A percentile compares a stretch with the other conserved stretches of the same genome.
phyloP scores from a whole-genome alignment of 2,113 vertebrate genomes.

The Nematolebias whitei region DNA sequence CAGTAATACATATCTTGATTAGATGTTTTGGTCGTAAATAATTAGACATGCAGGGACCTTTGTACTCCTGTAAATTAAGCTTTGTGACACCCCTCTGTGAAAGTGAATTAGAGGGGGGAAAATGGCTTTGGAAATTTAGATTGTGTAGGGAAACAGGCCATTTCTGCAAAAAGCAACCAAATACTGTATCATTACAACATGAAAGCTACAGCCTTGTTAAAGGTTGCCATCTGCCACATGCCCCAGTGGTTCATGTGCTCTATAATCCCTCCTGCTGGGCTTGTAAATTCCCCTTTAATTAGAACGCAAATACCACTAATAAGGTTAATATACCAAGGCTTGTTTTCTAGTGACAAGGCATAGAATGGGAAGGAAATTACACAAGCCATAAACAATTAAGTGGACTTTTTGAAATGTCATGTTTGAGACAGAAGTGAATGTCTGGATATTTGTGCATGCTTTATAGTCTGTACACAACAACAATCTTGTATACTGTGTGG shows the following conservation, averaged over 20 bases:
- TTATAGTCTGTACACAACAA: constrained; percentile 12
- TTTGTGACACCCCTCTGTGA: constrained; percentile 30
- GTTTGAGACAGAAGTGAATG: neutral
- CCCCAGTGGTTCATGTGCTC: constrained; percentile 50
- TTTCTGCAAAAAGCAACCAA: constrained; percentile 45
- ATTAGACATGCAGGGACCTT: constrained; percentile 10
- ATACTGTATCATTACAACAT: constrained; percentile 57
- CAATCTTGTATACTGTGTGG: neutral
- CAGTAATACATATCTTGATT: constrained; percentile 39
- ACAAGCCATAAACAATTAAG: constrained; percentile 49
- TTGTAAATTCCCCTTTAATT: constrained; percentile 75
- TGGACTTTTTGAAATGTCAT: constrained; percentile 31
- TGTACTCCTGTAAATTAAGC: constrained; percentile 18
- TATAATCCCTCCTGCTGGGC: constrained; percentile 70
- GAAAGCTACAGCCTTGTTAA: constrained; percentile 62
- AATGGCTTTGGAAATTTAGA: constrained; percentile 32
- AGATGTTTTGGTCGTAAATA: constrained; percentile 33
- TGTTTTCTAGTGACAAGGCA: constrained; percentile 54
- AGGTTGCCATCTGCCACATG: constrained; percentile 64
- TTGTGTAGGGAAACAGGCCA: constrained; percentile 21
- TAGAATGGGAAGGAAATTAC: constrained; percentile 49
- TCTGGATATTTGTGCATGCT: constrained; percentile 8
- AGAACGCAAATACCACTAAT: constrained; percentile 76
- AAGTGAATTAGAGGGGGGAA: constrained; percentile 12
- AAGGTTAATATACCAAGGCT: constrained; percentile 70